Conservation (phyloP, 2,113 vertebrate genomes). For the Rattus rattus region DNA sequence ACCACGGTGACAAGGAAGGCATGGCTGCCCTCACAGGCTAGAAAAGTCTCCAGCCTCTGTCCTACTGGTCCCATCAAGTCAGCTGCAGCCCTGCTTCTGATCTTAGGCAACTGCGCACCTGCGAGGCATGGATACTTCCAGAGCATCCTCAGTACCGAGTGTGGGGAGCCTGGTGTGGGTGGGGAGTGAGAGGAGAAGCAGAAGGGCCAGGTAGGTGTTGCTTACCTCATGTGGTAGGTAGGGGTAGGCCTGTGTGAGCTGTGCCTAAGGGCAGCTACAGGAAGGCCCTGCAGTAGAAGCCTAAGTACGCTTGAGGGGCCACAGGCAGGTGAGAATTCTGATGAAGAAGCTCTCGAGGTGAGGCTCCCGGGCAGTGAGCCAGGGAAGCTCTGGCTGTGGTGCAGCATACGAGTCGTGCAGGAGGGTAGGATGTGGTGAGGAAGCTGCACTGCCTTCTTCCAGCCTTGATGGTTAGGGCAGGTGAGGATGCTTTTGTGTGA, state of each 20-base stretch:
- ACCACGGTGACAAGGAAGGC: not conserved
- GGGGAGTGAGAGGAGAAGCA: too few relatives aligned
- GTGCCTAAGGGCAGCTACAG: not conserved
- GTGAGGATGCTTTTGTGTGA: not conserved
- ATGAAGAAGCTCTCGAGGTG: not conserved
- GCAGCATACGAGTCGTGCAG: not conserved
- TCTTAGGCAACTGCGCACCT: not conserved
- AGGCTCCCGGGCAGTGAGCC: not conserved
- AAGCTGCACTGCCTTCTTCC: not conserved
- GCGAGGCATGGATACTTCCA: not conserved
- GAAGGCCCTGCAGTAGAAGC: not conserved
- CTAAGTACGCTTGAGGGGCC: not conserved
- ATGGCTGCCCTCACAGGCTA: not conserved
- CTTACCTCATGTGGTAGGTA: not conserved
- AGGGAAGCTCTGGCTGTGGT: not conserved
- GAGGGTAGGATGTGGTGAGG: not conserved
- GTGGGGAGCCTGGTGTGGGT: too few relatives aligned
- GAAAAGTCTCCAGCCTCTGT: not conserved
- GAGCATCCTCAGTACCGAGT: not conserved
- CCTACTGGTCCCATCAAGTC: not conserved
- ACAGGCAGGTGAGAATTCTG: not conserved
- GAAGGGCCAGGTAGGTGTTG: not conserved
- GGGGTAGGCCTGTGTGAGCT: not conserved
- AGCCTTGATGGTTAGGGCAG: not conserved
- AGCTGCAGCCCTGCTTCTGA: not conserved